Base-by-base conservation (phyloP, 2,113 vertebrate species). In the Trematomus loennbergii region DNA sequence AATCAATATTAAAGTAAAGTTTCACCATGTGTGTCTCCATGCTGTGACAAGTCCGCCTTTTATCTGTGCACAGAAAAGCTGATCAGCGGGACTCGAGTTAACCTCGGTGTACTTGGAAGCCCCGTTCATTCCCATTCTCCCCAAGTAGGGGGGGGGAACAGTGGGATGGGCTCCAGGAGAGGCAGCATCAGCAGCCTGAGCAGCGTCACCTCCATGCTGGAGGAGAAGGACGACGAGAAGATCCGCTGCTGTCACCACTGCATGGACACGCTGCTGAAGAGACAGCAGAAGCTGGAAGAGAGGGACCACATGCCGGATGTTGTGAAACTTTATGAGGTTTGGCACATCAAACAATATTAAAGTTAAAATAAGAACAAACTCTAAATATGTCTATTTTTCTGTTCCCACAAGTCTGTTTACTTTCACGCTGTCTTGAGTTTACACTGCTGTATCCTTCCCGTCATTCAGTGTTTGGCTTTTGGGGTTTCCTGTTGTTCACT, bases 161-260 rank as follows among this genome's bases (percentile, higher is more conserved):
- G 96, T 0, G 88, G 94, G 4, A 96, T 96, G 1, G 94, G 97
- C 72, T 97, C 96, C 9, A 95, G 97, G 40, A 94, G 97, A 10
- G 96, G 96, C 87, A 98, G 97, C 93, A 93, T 97, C 46, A 97
- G 96, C 92, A 99, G 97, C 66, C 70, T 99, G 29, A 97, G 94
- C 95, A 99, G 97, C 0, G 95, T 97, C 3, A 98, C 96, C 81
- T 99, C 97, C 0, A 96, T 98, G 57, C 80, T 99, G 88, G 98
- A 99, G 15, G 98, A 99, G 71, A 97, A 96, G 73, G 98, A 98
- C 0, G 97, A 99, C 0, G 98, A 99, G 61, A 95, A 95, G 53
- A 97, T 99, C 77, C 97, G 97, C 75, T 99, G 97, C 75, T 99
- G 98, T 60, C 91, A 40, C 45, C 98, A 99, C 89, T 99, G 98